These are phyloP conservation scores for Osmoderma eremita DNA, from an alignment of 2,888 invertebrate genomes.

Conservation along the genomic window DNA sequence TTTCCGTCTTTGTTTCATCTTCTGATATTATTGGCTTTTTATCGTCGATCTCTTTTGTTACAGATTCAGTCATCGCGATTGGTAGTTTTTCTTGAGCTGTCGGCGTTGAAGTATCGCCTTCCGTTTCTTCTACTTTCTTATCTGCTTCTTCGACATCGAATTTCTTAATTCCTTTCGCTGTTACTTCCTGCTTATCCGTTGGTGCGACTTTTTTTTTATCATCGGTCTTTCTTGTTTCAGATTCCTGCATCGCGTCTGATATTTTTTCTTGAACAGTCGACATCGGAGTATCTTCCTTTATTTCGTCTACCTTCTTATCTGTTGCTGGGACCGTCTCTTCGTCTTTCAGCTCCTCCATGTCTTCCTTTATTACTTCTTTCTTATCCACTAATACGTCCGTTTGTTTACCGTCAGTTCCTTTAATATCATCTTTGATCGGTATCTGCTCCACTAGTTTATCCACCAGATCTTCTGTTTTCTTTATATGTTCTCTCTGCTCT, in stretches of 20 bases:
- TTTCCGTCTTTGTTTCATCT: neutral
- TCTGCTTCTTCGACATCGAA: neutral
- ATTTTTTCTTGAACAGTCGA: too few relatives aligned
- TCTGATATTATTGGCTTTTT: slow-evolving; percentile 38
- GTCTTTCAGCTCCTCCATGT: neutral
- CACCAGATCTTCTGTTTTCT: neutral
- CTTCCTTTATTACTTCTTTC: neutral
- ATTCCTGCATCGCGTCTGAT: too few relatives aligned
- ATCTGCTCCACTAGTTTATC: neutral
- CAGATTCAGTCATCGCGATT: neutral
- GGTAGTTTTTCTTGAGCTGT: too few relatives aligned
- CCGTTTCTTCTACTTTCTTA: neutral
- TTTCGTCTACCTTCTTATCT: too few relatives aligned
- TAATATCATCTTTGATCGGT: slow-evolving; percentile 13
- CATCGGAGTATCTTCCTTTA: too few relatives aligned
- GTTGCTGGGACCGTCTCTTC: neutral
- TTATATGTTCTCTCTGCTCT: too few relatives aligned
- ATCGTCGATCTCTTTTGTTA: slow-evolving; percentile 43
- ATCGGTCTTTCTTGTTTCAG: slow-evolving; percentile 14
- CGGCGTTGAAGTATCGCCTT: too few relatives aligned
- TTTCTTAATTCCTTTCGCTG: neutral
- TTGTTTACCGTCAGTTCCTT: slow-evolving; percentile 5
- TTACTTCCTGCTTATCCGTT: neutral
- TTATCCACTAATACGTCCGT: neutral
- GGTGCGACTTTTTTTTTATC: slow-evolving; percentile 42